A percentile compares a stretch with the other conserved stretches of the same genome.
phyloP scores from a whole-genome alignment of 2,797 vertebrate species.

The Lerista edwardsae region DNA sequence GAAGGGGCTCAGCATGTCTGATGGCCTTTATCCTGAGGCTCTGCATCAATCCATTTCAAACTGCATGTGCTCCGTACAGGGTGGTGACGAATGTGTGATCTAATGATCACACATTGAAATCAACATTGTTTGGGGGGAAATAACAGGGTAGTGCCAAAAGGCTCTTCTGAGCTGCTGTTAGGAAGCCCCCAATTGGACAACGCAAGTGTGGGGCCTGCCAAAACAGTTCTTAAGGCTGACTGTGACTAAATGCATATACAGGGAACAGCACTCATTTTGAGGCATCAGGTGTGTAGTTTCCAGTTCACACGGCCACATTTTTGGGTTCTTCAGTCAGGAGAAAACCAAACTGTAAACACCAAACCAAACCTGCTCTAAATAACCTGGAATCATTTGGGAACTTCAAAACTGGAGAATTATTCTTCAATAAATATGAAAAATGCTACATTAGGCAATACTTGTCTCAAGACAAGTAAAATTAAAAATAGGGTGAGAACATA shows the following conservation, averaged over 20 bases:
- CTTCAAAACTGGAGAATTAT: background rate
- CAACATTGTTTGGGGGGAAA: background rate
- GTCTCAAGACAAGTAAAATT: background rate
- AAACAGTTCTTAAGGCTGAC: background rate
- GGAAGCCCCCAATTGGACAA: constrained; percentile 17
- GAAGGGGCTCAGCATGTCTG: constrained; percentile 25
- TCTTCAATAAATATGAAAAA: background rate
- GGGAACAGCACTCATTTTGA: background rate
- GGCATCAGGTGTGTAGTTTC: background rate
- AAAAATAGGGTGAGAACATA: background rate
- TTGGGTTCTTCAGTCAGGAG: background rate
- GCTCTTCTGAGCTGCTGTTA: background rate
- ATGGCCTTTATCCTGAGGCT: background rate
- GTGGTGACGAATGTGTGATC: background rate
- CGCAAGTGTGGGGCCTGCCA: constrained; percentile 9
- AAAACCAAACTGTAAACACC: too few species aligned
- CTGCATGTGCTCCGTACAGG: background rate
- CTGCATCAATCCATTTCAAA: background rate
- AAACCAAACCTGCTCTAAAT: background rate
- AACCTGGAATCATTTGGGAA: background rate
- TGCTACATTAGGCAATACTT: background rate
- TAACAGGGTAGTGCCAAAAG: constrained; percentile 18
- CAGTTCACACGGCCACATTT: background rate
- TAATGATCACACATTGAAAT: constrained; percentile 17
- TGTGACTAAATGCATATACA: background rate